Evolutionary conservation across 2,888 invertebrate species (phyloP), one percentile per base, ranked within the genome.

Genomic region (Hemistola chrysoprasaria): DNA sequence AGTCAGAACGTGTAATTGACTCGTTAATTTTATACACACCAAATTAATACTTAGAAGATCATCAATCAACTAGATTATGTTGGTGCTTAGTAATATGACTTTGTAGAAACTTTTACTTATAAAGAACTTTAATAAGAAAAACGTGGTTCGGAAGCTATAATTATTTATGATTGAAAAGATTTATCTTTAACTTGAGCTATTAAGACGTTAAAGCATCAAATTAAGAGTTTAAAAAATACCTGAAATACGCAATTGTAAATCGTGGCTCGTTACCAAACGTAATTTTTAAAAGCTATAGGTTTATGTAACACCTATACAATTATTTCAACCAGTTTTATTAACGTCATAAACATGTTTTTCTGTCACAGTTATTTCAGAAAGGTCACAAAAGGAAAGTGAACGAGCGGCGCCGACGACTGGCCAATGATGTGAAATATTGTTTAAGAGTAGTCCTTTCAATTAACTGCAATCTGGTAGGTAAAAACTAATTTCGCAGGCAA

Each of bases 321-420:
- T 53, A 57, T 50, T 58, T 50, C 50, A 62, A 55, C 55, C 34
- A 45, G 45, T 59, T 55, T 55, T 55, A 63, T 62, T 65, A 56
- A 50, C 53, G 56, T 65, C 62, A 62, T 58, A 59, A 60, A 61
- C 68, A 62, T 51, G 63, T 61, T 58, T 49, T 50, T 48, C 63
- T 64, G 60, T 61, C 64, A 62, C 55, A 63, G 45, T 46, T 47
- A 40, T 69, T 64, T 60, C 52, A 61, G 51, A 81, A 82, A 85
- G 83, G 84, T 84, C 79, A 78, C 50, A 53, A 74, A 79, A 69
- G 68, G 82, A 85, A 85, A 84, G 82, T 49, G 42, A 34, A 33
- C 11, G 25, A 40, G 65, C 60, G 37, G 51, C 41, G 48, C 53
- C 33, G 43, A 42, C 40, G n/a, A n/a, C n/a, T n/a, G n/a, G n/a